A percentile compares a stretch with the other conserved stretches of the same genome.
Evolutionary conservation across 1,140 invertebrate species (phyloP).

Genomic region (Lordiphosa clarofinis): DNA sequence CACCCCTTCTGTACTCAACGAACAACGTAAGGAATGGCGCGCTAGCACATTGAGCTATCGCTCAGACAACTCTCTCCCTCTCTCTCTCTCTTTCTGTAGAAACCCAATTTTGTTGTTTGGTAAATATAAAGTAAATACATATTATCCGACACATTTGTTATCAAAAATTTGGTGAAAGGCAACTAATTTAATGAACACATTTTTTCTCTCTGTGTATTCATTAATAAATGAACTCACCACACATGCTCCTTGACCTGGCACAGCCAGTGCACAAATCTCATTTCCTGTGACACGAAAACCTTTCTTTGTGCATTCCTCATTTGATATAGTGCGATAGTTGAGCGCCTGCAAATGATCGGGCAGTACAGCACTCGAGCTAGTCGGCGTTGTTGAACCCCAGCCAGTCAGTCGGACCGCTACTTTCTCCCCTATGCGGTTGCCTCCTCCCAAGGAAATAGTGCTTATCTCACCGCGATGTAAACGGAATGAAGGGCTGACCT

Average conservation of each 20-base stretch:
- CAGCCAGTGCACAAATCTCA: slow-evolving; percentile 80
- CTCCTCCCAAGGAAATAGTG: slow-evolving; percentile 44
- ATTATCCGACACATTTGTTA: too few species aligned
- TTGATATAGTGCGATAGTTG: slow-evolving; percentile 67
- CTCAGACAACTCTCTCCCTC: too few species aligned
- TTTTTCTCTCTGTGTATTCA: too few species aligned
- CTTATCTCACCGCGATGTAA: slow-evolving; percentile 39
- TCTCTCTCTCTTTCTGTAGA: too few species aligned
- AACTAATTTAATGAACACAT: too few species aligned
- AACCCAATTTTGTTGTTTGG: too few species aligned
- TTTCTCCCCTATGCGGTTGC: slow-evolving; percentile 48
- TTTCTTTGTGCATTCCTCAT: slow-evolving; percentile 61
- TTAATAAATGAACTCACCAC: slow-evolving; percentile 47
- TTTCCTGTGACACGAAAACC: slow-evolving; percentile 69
- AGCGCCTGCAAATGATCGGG: slow-evolving; percentile 64
- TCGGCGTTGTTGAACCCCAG: slow-evolving; percentile 67
- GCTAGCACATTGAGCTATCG: too few species aligned
- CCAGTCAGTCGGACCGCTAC: slow-evolving; percentile 62
- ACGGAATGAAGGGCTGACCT: slow-evolving; percentile 55
- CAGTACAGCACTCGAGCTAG: slow-evolving; percentile 33
- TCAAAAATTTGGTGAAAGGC: too few species aligned
- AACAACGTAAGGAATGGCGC: too few species aligned
- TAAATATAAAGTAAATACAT: too few species aligned
- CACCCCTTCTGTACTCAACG: too few species aligned
- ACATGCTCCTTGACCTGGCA: slow-evolving; percentile 79